phyloP scores from a whole-genome alignment of 2,113 vertebrate genomes.

The Antechinus stuartii region DNA sequence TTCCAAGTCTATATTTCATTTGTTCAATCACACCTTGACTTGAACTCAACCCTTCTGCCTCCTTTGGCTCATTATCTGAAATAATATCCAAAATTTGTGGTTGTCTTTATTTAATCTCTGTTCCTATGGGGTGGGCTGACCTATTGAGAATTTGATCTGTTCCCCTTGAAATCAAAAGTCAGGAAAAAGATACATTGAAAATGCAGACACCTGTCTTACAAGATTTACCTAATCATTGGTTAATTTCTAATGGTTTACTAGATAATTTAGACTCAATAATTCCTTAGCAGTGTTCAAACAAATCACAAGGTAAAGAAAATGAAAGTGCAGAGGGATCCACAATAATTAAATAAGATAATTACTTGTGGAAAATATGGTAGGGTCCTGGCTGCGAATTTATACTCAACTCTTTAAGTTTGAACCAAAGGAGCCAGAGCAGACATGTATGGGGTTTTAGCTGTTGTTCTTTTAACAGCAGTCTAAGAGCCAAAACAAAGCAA shows the following conservation, averaged over 20 bases:
- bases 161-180: constrained; percentile 62
- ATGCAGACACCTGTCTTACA: background rate
- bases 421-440: constrained; percentile 9
- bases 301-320: constrained; percentile 21
- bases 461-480: constrained; percentile 72
- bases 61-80: constrained; percentile 64
- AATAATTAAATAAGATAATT: constrained; percentile 71
- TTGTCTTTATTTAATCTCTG: constrained; percentile 29
- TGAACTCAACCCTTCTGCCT: constrained; percentile 61
- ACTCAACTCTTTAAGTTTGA: constrained; percentile 59
- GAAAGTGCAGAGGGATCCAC: background rate
- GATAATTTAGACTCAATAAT: constrained; percentile 62
- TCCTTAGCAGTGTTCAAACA: constrained; percentile 56
- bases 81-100: constrained; percentile 17
- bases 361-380: constrained; percentile 72
- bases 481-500: constrained; percentile 79
- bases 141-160: constrained; percentile 43
- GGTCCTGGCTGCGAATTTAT: constrained; percentile 59
- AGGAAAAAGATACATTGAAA: background rate
- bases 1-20: constrained; percentile 40
- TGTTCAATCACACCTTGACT: constrained; percentile 48
- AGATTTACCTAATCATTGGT: constrained; percentile 62
- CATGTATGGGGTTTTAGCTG: constrained; percentile 11
- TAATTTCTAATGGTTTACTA: constrained; percentile 52
- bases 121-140: constrained; percentile 30